A percentile compares a stretch with the other conserved stretches of the same genome.
Evolutionary conservation across 2,888 invertebrate species (phyloP).

Genomic region (Epicampocera succincta): DNA sequence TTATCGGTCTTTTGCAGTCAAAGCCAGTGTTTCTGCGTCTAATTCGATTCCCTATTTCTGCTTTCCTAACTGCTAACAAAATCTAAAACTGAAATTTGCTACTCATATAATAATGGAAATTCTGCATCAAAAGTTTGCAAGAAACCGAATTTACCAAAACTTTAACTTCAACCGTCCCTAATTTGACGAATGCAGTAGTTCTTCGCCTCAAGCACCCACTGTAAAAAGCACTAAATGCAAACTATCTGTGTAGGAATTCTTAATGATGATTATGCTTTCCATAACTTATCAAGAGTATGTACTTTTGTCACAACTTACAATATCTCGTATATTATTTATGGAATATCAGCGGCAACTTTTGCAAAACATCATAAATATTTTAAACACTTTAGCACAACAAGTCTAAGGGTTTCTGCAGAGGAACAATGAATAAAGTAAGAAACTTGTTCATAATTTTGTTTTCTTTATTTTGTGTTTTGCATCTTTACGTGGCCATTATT

Average conservation of each 20-base stretch:
- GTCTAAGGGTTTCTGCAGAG: conserved; percentile 8
- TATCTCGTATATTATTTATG: conserved; percentile 43
- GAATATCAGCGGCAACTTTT: conserved; percentile 33
- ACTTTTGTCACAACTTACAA: conserved; percentile 24
- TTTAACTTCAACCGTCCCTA: neutral
- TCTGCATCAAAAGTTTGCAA: no score
- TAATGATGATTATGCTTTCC: conserved; percentile 32
- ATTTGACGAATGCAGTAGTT: neutral
- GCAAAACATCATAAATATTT: conserved; percentile 48
- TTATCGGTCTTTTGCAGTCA: no score
- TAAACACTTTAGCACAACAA: conserved; percentile 8
- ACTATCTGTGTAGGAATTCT: conserved; percentile 19
- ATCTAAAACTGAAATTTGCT: no score
- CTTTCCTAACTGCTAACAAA: no score
- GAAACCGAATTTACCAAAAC: neutral
- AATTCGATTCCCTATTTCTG: no score
- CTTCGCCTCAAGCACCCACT: neutral
- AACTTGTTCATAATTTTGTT: conserved; percentile 35
- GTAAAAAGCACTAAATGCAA: conserved; percentile 23
- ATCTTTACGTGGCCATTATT: conserved; percentile 25
- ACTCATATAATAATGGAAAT: no score
- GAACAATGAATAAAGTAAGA: neutral
- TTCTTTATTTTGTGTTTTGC: conserved; percentile 5
- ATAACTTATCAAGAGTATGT: conserved; percentile 25
- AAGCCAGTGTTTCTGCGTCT: no score